Evolutionary conservation across 2,888 invertebrate genomes (phyloP).

Genomic region (Anarsia innoxiella): DNA sequence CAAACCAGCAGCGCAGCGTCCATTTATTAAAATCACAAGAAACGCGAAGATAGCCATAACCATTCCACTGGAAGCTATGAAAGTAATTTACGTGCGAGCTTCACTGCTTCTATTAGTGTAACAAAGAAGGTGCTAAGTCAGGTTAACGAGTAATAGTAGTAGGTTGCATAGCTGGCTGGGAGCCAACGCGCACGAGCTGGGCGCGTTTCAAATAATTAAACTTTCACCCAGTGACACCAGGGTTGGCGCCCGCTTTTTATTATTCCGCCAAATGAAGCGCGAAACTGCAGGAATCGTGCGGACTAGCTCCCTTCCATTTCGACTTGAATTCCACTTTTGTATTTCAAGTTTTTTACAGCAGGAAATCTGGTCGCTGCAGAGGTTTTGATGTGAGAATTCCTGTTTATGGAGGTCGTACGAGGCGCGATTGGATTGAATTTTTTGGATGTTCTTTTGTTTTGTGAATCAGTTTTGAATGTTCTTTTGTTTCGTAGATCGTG

Average conservation of each 20-base stretch:
- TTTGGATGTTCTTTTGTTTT: too few relatives aligned
- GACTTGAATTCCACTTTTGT: too few relatives aligned
- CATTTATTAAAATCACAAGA: background rate
- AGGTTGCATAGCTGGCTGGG: slow-evolving; percentile 28
- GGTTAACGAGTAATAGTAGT: slow-evolving; percentile 32
- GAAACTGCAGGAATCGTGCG: too few relatives aligned
- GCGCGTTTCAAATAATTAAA: slow-evolving; percentile 44
- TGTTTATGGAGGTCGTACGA: too few relatives aligned
- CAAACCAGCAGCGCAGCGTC: too few relatives aligned
- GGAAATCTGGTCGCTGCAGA: too few relatives aligned
- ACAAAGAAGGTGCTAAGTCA: slow-evolving; percentile 36
- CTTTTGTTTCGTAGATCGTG: too few relatives aligned
- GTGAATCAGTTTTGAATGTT: too few relatives aligned
- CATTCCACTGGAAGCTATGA: slow-evolving; percentile 8
- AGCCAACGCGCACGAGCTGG: slow-evolving; percentile 33
- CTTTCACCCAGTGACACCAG: slow-evolving; percentile 20
- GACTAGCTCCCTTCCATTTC: too few relatives aligned
- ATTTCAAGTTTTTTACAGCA: too few relatives aligned
- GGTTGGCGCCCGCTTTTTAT: slow-evolving; percentile 3
- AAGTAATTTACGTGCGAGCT: slow-evolving; percentile 8
- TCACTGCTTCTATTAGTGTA: slow-evolving; percentile 22
- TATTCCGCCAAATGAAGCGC: slow-evolving; percentile 8
- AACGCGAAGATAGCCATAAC: slow-evolving; percentile 8
- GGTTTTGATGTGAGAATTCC: too few relatives aligned
- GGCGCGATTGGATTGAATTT: too few relatives aligned